Evolutionary conservation across 1,140 invertebrate genomes (phyloP), one percentile per base, ranked within the genome.

Genomic region (Aphelinus certus): DNA sequence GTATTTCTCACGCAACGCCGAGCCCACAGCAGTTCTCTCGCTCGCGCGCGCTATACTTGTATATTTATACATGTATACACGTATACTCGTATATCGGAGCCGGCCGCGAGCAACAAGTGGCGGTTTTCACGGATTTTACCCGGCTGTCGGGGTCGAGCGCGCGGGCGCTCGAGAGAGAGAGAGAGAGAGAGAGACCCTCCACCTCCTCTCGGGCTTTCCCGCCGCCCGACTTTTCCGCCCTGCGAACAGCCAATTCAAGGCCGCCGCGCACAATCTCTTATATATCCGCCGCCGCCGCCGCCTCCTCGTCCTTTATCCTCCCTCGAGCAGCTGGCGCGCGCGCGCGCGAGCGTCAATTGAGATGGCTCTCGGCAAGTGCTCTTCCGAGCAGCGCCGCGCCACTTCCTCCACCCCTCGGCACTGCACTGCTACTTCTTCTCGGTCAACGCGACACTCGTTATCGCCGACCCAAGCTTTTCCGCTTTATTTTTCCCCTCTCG

Each of bases 71-170:
- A 45, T 74, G 62, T 77, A 77, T 78, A 70, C 62, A 78, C 75
- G 79, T 73, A 80, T 71, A 78, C 76, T 70, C 79, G 80, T 81
- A 79, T 76, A 76, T 81, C 26, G 26, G 26, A 26, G 26, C 26
- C 26, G 26, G 26, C 26, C 81, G 84, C 83, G 84, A 71, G 87
- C 87, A 88, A 88, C 87, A 88, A 88, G 87, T 88, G 87, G 87
- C 81, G 84, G 85, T 87, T 88, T 88, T 88, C 87, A 87, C 85
- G 85, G 85, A 81, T 87, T 88, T 88, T 88, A 84, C 84, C 80
- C 76, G 83, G 84, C 42, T 55, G 45, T 26, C 26, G 26, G 26
- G 26, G 26, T 26, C 26, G 26, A 26, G 51, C 65, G 57, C 57
- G n/a, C 57, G 57, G n/a, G 26, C 42, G 55, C 66, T 9, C 81